Evolutionary conservation across 2,797 vertebrate genomes (phyloP), one percentile per base, ranked within the genome.

Genomic region (Oreonectes daqikongensis): DNA sequence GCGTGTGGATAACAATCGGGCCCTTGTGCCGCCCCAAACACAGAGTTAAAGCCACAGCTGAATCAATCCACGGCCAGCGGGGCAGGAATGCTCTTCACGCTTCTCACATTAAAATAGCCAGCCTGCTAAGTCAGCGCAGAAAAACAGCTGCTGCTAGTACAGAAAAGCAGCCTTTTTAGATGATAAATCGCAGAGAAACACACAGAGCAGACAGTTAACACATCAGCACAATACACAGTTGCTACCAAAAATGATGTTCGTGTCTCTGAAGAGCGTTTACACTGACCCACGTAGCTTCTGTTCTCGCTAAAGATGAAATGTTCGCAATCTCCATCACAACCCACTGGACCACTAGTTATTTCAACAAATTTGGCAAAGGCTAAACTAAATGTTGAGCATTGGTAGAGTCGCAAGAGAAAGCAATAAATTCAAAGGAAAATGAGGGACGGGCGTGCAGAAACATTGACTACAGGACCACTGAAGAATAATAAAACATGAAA

Each of bases 131-230:
- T 93, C 90, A 92, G 90, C 88, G 76, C 67, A 30, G 57, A 48
- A 35, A 65, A 85, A 91, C 89, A 92, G 93, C 92, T 95, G 92
- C 92, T 85, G 84, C 52, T 3, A 72, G 61, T 28, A 28, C 80
- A 69, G 69, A 72, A 14, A 70, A 76, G 7, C 24, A 46, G n/a
- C n/a, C 26, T 42, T 35, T 10, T 42, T 14, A 42, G 12, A 72
- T 15, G 52, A 73, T 35, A 44, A 3, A 65, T 66, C 75, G 74
- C 71, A 82, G 44, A 77, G 72, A 42, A 89, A 89, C 89, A 91
- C 90, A 90, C 40, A 91, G 91, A 95, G 94, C 94, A 94, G 94
- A 91, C 89, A 92, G 86, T 86, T 90, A 91, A 93, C 88, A 88
- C 52, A 77, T 84, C 85, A 81, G 88, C 88, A 89, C 88, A 48